Conservation (phyloP, 2,888 invertebrate species). For the Deilephila porcellus region DNA sequence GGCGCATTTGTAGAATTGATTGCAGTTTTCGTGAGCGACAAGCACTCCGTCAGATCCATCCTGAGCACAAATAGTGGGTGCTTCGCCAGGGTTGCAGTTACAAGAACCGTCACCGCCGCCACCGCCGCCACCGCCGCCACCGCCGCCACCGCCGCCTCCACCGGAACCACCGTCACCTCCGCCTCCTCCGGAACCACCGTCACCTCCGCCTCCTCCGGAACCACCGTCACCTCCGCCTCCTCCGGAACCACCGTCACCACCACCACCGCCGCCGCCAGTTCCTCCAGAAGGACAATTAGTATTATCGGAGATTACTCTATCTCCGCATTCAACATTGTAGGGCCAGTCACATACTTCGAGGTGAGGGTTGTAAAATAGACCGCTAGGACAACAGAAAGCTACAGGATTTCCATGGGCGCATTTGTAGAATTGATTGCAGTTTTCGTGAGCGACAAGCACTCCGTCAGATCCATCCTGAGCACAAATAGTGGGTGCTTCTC, state of each 20-base stretch:
- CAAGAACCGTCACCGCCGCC: conserved; percentile 26
- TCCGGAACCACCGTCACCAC: conserved; percentile 27
- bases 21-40: conserved; percentile 53
- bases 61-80: conserved; percentile 48
- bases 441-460: conserved; percentile 52
- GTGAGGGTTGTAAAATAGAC: conserved; percentile 50
- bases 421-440: conserved; percentile 58
- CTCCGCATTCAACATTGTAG: conserved; percentile 52
- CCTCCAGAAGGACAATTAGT: conserved; percentile 27
- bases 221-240: conserved; percentile 29
- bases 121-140: conserved; percentile 27
- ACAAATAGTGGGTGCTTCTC: conserved; percentile 53
- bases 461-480: conserved; percentile 49
- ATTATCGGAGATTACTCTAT: conserved; percentile 44
- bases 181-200: conserved; percentile 31
- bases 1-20: conserved; percentile 50
- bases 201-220: conserved; percentile 15
- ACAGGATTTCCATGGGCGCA: conserved; percentile 51
- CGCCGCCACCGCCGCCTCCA: conserved; percentile 14
- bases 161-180: conserved; percentile 27
- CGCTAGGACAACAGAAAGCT: conserved; percentile 42
- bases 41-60: conserved; percentile 40
- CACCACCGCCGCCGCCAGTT: conserved; percentile 30
- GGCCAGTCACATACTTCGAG: conserved; percentile 57
- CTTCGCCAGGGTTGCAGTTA: conserved; percentile 48